A percentile compares a stretch with the other conserved stretches of the same genome.
phyloP scores from a whole-genome alignment of 2,113 vertebrate species.

The Tenebrosternarchus preto region DNA sequence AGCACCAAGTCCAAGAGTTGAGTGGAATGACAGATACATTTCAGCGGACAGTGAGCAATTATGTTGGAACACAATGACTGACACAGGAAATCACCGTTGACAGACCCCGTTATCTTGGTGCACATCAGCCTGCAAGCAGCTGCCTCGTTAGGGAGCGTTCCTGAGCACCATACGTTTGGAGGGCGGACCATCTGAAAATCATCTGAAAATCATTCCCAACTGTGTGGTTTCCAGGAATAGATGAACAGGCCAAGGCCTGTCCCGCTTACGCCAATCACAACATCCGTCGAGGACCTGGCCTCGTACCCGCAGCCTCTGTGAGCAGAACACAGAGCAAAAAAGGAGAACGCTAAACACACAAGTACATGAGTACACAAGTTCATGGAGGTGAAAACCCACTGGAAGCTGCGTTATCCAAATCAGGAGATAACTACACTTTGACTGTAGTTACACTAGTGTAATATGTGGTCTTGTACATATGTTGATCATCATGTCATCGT shows the following conservation, averaged over 20 bases:
- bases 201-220: no score
- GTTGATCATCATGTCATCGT: no score
- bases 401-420: not conserved
- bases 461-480: not conserved
- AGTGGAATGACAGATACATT: not conserved
- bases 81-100: not conserved
- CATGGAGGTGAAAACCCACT: not conserved
- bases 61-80: not conserved
- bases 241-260: not conserved
- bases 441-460: not conserved
- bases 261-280: not conserved
- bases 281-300: not conserved
- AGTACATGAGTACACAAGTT: not conserved
- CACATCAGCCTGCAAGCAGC: not conserved
- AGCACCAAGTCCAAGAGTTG: not conserved
- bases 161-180: not conserved
- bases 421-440: not conserved
- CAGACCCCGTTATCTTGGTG: not conserved
- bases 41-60: not conserved
- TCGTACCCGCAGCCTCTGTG: not conserved
- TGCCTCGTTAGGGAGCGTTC: not conserved
- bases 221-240: not conserved
- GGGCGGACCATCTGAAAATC: not conserved
- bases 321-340: not conserved
- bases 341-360: no score